phyloP scores from a whole-genome alignment of 2,797 vertebrate species.

The Typhlichthys subterraneus region DNA sequence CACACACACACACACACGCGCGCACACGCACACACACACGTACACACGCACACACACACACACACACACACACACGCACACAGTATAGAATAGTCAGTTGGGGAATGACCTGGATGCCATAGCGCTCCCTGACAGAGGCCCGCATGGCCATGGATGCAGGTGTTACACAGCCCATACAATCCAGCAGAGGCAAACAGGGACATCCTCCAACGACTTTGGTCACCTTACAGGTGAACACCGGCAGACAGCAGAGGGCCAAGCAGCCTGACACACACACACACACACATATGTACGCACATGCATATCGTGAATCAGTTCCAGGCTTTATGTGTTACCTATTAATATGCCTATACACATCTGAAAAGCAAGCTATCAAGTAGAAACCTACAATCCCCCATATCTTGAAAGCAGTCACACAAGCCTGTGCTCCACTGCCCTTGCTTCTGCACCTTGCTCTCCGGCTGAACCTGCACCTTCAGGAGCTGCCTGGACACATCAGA shows the following conservation, averaged over 20 bases:
- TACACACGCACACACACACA: too few relatives aligned
- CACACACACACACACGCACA: background rate
- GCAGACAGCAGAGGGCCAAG: conserved; percentile 77
- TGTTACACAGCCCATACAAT: conserved; percentile 70
- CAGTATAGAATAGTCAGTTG: background rate
- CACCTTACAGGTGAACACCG: conserved; percentile 75
- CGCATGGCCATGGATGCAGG: conserved; percentile 74
- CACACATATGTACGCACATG: background rate
- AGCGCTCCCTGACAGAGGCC: conserved; percentile 67
- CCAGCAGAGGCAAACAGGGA: conserved; percentile 71
- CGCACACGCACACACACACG: too few relatives aligned
- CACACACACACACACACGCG: background rate
- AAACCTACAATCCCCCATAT: conserved; percentile 75
- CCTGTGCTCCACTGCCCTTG: conserved; percentile 73
- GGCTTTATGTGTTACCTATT: too few relatives aligned
- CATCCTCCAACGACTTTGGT: conserved; percentile 62
- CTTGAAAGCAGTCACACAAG: conserved; percentile 77
- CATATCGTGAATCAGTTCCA: background rate
- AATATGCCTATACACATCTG: too few relatives aligned
- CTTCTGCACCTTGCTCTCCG: conserved; percentile 14
- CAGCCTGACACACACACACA: conserved; percentile 60
- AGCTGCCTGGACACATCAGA: conserved; percentile 33
- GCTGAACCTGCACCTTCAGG: conserved; percentile 54
- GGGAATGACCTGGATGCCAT: conserved; percentile 67
- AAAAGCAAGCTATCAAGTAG: background rate